phyloP scores from a whole-genome alignment of 1,140 invertebrate genomes.

The Meloidogyne hapla region DNA sequence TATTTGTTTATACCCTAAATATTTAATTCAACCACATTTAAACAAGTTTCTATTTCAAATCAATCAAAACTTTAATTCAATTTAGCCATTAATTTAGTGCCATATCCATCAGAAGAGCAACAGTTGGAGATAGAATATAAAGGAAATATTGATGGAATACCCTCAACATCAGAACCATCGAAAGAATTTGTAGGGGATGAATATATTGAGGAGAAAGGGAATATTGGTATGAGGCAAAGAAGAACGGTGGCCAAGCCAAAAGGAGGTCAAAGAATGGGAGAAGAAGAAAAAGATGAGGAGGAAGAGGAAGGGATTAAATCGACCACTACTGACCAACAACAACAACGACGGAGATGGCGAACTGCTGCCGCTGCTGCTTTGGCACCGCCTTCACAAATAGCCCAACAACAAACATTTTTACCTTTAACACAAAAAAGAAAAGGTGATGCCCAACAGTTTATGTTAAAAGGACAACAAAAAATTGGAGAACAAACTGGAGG shows the following conservation, averaged over 20 bases:
- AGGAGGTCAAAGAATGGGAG: not conserved
- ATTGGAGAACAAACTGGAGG: constrained; percentile 20
- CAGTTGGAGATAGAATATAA: not conserved
- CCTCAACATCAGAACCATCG: not conserved
- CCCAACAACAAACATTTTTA: constrained; percentile 8
- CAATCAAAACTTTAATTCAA: not conserved
- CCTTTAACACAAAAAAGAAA: constrained; percentile 8
- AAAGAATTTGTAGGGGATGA: not conserved
- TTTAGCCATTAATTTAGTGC: not conserved
- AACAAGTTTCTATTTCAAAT: too few relatives aligned
- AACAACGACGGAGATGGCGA: not conserved
- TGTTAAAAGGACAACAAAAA: not conserved
- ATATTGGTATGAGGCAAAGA: not conserved
- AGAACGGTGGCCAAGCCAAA: not conserved
- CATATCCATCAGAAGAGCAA: not conserved
- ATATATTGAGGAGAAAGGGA: not conserved
- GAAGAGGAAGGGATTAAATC: constrained; percentile 3
- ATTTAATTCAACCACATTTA: too few relatives aligned
- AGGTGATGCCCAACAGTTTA: not conserved
- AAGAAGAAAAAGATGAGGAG: constrained; percentile 27
- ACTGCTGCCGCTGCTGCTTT: not conserved
- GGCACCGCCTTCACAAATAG: constrained; percentile 3
- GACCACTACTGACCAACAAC: not conserved
- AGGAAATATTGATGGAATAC: not conserved
- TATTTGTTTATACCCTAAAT: too few relatives aligned